Conservation (phyloP, 2,113 vertebrate genomes). For the Pristiophorus japonicus region DNA sequence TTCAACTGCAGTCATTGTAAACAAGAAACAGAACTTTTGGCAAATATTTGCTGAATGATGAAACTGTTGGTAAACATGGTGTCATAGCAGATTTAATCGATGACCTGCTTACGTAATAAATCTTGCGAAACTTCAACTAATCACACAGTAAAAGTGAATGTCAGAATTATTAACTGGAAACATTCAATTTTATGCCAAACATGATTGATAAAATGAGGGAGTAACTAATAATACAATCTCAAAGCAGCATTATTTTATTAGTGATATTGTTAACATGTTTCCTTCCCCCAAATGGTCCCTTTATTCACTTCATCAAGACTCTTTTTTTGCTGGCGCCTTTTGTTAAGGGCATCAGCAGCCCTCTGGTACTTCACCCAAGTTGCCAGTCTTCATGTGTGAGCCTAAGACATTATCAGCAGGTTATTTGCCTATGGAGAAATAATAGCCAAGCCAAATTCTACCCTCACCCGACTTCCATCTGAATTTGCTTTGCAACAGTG, state of each 20-base stretch:
- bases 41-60: constrained; percentile 29
- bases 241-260: no score
- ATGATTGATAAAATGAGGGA: not conserved
- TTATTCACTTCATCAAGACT: not conserved
- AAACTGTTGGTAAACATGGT: not conserved
- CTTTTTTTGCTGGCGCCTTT: not conserved
- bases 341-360: not conserved
- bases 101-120: not conserved
- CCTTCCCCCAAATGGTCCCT: not conserved
- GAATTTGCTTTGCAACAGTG: no score
- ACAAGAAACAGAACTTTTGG: not conserved
- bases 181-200: not conserved
- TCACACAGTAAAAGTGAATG: not conserved
- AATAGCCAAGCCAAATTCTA: no score
- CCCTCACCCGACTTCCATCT: no score
- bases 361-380: not conserved
- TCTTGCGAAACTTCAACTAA: not conserved
- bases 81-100: not conserved
- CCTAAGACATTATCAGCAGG: not conserved
- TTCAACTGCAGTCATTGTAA: not conserved
- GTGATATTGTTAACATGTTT: not conserved
- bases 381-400: not conserved
- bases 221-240: not conserved
- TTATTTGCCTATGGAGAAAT: no score
- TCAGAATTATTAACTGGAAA: not conserved